Percentiles rank a stretch among this genome's conserved stretches.
Conservation (phyloP, 2,797 vertebrate species). For the Corythornis leucogaster region DNA sequence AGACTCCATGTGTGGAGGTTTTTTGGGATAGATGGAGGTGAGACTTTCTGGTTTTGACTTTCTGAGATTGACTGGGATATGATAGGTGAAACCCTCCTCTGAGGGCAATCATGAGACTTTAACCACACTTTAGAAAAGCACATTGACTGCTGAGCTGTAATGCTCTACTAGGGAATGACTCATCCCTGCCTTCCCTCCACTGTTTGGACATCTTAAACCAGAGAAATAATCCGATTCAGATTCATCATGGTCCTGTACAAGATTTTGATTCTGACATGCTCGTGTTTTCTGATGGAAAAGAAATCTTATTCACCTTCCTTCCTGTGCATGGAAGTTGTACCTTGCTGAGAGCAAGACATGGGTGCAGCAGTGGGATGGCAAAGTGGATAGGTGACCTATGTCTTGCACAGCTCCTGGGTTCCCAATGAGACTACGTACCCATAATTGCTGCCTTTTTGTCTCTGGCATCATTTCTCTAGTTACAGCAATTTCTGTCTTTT, state of each 20-base stretch:
- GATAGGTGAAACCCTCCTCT: neutral
- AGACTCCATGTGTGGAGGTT: neutral
- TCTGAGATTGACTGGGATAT: neutral
- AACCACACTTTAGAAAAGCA: neutral
- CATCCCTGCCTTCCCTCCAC: neutral
- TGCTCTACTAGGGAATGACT: neutral
- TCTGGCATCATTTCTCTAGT: neutral
- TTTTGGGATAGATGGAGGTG: neutral
- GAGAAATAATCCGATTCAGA: neutral
- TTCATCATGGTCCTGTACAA: neutral
- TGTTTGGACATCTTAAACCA: neutral
- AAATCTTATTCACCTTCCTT: neutral
- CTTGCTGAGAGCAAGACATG: neutral
- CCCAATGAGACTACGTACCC: accelerated
- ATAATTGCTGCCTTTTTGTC: neutral
- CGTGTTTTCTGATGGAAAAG: neutral
- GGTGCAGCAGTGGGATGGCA: neutral
- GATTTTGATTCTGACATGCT: neutral
- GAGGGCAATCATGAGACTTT: neutral
- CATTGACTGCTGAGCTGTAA: neutral
- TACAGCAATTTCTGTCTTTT: neutral
- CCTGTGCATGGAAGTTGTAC: neutral
- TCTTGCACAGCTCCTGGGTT: neutral
- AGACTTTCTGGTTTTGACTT: neutral
- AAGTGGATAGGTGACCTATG: neutral